Percentiles rank a stretch among this genome's conserved stretches.
phyloP scores from a whole-genome alignment of 1,140 invertebrate genomes.

The Trissolcus basalis region DNA sequence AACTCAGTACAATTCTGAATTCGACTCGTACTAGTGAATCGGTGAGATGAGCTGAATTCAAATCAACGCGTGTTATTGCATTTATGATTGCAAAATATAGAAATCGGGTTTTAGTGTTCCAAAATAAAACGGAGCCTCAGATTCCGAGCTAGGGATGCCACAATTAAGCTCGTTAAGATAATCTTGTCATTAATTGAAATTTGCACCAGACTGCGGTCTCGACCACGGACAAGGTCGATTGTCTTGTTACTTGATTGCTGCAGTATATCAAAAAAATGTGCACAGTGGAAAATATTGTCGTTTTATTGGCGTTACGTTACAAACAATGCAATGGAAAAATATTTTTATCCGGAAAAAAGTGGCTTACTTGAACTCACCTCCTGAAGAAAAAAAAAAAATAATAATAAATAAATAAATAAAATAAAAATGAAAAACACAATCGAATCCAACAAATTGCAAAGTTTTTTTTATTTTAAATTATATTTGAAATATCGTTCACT shows the following conservation, averaged over 20 bases:
- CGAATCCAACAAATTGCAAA: too few relatives aligned
- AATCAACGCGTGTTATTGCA: conserved; percentile 24
- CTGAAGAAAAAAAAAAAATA: too few relatives aligned
- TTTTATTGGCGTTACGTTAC: conserved; percentile 4
- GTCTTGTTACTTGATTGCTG: conserved; percentile 23
- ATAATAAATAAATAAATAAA: too few relatives aligned
- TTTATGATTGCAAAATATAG: conserved; percentile 9
- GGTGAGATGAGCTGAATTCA: conserved; percentile 14
- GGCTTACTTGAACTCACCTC: background rate
- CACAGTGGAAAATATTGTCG: conserved; percentile 29
- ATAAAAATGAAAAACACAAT: too few relatives aligned
- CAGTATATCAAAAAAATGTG: conserved; percentile 22
- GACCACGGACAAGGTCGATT: conserved; percentile 17
- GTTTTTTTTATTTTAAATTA: too few relatives aligned
- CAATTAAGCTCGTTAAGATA: conserved; percentile 17
- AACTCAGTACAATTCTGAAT: conserved; percentile 28
- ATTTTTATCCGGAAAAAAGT: conserved; percentile 15
- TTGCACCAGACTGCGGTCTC: background rate
- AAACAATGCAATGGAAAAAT: background rate
- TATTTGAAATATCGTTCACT: too few relatives aligned
- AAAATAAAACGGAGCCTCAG: background rate
- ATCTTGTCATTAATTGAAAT: conserved; percentile 12
- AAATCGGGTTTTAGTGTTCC: background rate
- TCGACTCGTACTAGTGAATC: conserved; percentile 24
- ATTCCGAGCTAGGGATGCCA: background rate